Evolutionary conservation across 2,797 vertebrate species (phyloP), one percentile per base, ranked within the genome.

Genomic region (Leuciscus waleckii): DNA sequence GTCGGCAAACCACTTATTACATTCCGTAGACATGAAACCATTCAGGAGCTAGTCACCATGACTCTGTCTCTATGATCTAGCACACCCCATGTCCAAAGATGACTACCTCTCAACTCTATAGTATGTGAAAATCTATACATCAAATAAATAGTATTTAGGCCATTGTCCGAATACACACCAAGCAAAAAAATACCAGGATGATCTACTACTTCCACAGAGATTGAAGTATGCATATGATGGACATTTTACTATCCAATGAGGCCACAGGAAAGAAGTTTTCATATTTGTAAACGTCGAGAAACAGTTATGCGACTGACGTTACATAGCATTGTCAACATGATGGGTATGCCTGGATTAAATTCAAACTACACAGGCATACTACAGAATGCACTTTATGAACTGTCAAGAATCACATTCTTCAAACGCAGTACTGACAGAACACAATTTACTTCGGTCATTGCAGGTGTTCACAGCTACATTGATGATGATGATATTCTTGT

Each of bases 1-100:
- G 14, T 87, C 51, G 43, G 41, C 41, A 39, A 75, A 82, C 75
- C 81, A 69, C 56, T 74, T 71, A 79, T 80, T 74, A 80, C 21
- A 56, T 65, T 63, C 54, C 2, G 49, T 71, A 73, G 84, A 89
- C 85, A 86, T 80, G 39, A 74, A 87, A 77, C 76, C 87, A 88
- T 82, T 87, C 67, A 84, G 82, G 54, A 65, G 77, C 69, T 61
- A 87, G 87, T 89, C 87, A 80, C 76, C 70, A 85, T 79, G 43
- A 81, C 87, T 88, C 87, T 88, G 85, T 86, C 88, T 73, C 65
- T 46, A n/a, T 75, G 81, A 86, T 70, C 61, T 56, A 63, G 41
- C 49, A 70, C 39, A n/a, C 46, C 5, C 32, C 46, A 19, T 0
- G 0, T 71, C 10, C n/a, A 58, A 37, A 58, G 5, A 39, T 39